Evolutionary conservation across 2,797 vertebrate species (phyloP).

Genomic region (Pangasius macronema): DNA sequence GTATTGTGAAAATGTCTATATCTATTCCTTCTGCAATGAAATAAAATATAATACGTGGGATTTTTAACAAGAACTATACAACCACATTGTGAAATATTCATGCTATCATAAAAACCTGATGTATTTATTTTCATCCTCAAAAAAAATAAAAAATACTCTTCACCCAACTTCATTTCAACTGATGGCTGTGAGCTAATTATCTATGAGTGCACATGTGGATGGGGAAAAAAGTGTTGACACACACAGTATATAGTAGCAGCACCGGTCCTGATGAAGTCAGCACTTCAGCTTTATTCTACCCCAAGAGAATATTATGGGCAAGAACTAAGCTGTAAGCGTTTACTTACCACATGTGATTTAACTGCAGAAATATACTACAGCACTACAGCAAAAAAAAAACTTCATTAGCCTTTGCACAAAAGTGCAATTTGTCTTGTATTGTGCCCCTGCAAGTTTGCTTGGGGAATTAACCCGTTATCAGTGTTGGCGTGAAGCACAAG

Average conservation of each 20-base stretch:
- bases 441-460: neutral
- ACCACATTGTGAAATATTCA: neutral
- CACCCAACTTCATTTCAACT: neutral
- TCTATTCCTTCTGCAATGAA: neutral
- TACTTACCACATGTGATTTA: neutral
- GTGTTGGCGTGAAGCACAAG: neutral
- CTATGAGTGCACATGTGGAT: constrained; percentile 7
- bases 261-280: constrained; percentile 36
- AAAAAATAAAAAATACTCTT: neutral
- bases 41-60: neutral
- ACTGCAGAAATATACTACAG: constrained; percentile 3
- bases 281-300: constrained; percentile 24
- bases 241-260: constrained; percentile 4
- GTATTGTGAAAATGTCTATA: neutral
- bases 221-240: constrained; percentile 16
- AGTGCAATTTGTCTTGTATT: constrained; percentile 24
- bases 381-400: neutral
- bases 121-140: neutral
- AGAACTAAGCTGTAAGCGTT: constrained; percentile 28
- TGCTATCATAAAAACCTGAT: neutral
- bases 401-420: constrained; percentile 27
- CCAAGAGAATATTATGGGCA: constrained; percentile 8
- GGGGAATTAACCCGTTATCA: constrained; percentile 4
- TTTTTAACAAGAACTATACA: neutral
- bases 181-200: constrained; percentile 21